Percentiles rank a stretch among this genome's conserved stretches.
Conservation (phyloP, 2,113 vertebrate genomes). For the Ranitomeya variabilis region DNA sequence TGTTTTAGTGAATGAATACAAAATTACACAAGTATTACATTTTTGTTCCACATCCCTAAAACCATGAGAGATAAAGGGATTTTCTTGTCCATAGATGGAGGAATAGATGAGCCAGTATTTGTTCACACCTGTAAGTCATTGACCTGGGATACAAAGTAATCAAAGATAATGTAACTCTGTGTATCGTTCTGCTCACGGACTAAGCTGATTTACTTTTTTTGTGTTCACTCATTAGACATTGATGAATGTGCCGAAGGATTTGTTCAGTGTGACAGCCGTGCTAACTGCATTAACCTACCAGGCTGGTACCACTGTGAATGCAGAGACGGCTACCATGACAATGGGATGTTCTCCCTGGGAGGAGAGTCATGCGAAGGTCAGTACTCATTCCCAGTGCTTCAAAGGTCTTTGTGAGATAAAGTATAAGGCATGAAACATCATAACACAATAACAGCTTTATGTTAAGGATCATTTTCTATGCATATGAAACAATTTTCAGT, state of each 20-base stretch:
- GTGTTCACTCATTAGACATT: conserved; percentile 80
- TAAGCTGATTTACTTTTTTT: conserved; percentile 37
- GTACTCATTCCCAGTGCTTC: conserved; percentile 59
- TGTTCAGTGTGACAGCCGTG: conserved; percentile 93
- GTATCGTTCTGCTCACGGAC: not conserved
- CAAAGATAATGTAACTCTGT: not conserved
- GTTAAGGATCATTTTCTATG: not conserved
- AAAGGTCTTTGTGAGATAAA: conserved; percentile 11
- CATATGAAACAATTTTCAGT: not conserved
- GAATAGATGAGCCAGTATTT: not conserved
- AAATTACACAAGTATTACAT: not conserved
- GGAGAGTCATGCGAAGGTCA: conserved; percentile 97
- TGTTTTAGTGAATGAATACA: not conserved
- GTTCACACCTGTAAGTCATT: not conserved
- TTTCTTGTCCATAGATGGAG: not conserved
- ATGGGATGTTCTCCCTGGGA: conserved; percentile 90
- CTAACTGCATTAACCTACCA: conserved; percentile 94
- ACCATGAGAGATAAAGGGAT: not conserved
- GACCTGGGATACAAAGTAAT: not conserved
- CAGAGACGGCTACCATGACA: conserved; percentile 97
- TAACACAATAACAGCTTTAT: not conserved
- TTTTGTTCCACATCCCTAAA: not conserved
- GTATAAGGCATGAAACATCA: not conserved
- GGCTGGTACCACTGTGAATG: conserved; percentile 99
- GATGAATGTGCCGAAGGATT: conserved; percentile 95